A percentile compares a stretch with the other conserved stretches of the same genome.
Evolutionary conservation across 2,113 vertebrate species (phyloP).

Genomic region (Ahaetulla prasina): DNA sequence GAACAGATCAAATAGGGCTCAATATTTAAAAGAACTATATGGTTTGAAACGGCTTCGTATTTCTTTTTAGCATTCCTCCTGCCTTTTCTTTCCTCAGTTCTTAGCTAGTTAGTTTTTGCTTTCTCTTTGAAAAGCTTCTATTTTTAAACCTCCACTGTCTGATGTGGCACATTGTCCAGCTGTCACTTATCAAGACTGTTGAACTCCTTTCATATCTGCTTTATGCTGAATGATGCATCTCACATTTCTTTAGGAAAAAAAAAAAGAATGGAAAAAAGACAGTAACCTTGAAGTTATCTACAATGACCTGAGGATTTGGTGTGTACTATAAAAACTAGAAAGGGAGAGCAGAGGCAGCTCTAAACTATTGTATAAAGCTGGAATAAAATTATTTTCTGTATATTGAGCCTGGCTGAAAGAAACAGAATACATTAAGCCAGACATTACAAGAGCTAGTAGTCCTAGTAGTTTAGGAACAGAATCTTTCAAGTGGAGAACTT

Average conservation of each 20-base stretch:
- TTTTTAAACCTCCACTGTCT: conserved; percentile 19
- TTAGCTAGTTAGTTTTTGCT: conserved; percentile 25
- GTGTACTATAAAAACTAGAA: conserved; percentile 43
- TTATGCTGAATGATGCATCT: conserved; percentile 22
- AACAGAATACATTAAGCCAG: conserved; percentile 46
- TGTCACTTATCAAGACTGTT: conserved; percentile 36
- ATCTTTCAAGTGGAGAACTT: conserved; percentile 15
- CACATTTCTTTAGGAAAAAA: conserved; percentile 38
- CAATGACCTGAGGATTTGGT: conserved; percentile 21
- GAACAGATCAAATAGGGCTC: background rate
- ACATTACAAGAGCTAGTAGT: conserved; percentile 25
- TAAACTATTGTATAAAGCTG: conserved; percentile 32
- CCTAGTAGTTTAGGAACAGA: conserved; percentile 17
- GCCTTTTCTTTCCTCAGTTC: background rate
- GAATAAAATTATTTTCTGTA: conserved; percentile 43
- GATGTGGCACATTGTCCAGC: conserved; percentile 16
- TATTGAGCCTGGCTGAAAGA: conserved; percentile 35
- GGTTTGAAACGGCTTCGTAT: conserved; percentile 15
- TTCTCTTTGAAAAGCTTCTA: conserved; percentile 13
- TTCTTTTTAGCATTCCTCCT: conserved; percentile 22
- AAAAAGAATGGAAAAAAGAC: conserved; percentile 16
- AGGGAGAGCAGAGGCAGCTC: conserved; percentile 30
- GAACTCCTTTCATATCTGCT: conserved; percentile 37
- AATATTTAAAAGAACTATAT: conserved; percentile 4
- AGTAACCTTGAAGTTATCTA: conserved; percentile 35